Base-by-base conservation (phyloP, 2,888 invertebrate genomes). In the Agrotis puta region DNA sequence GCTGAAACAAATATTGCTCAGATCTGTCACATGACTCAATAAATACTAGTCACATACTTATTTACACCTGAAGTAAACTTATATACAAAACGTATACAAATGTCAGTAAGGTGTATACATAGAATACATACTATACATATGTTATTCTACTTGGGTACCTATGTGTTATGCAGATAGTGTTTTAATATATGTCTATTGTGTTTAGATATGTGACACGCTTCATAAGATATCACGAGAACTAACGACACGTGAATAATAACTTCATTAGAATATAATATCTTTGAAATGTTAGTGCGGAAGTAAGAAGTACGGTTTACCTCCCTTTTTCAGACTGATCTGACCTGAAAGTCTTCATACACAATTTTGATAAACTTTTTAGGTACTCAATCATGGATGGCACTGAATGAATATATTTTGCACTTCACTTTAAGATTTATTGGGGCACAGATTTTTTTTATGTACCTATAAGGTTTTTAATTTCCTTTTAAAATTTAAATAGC, bases 191-290 rank as follows among this genome's bases (percentile, higher is more conserved):
- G 57, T 61, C 81, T 65, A 85, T 86, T 84, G 85, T 86, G 67
- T 81, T 18, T 63, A 64, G n/a, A 70, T 82, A 88, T 90, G 88
- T 88, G 91, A 91, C 87, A 90, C 86, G 90, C 86, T 90, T 91
- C 88, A 88, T 81, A 89, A 89, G 85, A 84, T 81, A 90, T 91
- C 91, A 90, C 86, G 88, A 89, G 89, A 90, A 86, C 75, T 84
- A 83, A 89, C 86, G 86, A 85, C 83, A 68, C 85, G 85, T 89
- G 88, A 90, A 92, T 91, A 89, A 85, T 87, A 89, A 89, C 81
- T 82, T 69, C 75, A 79, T 77, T 50, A 75, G 69, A 70, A 61
- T 64, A 67, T 66, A 67, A 43, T 59, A 43, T 22, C 4, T 61
- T 51, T 63, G 13, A 45, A 65, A 68, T 56, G 39, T 6, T 22